phyloP scores from a whole-genome alignment of 1,140 invertebrate genomes.

The Zaprionus lachaisei region DNA sequence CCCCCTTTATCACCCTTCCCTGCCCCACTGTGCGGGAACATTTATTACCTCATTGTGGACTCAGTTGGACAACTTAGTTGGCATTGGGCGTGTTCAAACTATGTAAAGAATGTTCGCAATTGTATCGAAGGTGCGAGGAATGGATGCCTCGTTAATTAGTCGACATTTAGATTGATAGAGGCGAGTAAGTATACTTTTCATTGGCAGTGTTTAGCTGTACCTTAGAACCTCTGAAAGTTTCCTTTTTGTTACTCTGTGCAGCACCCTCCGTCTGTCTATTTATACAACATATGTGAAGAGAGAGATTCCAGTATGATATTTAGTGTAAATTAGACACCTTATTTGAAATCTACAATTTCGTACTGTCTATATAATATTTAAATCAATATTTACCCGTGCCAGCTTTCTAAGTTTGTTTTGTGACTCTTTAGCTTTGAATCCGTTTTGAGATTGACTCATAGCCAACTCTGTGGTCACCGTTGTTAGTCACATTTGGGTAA shows the following conservation, averaged over 20 bases:
- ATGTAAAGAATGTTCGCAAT: slow-evolving; percentile 4
- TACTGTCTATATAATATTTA: no score
- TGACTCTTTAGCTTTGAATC: slow-evolving; percentile 2
- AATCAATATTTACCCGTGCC: no score
- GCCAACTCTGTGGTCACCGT: background rate
- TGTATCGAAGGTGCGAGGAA: background rate
- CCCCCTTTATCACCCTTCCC: background rate
- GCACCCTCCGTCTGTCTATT: no score
- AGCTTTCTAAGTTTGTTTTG: background rate
- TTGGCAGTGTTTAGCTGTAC: background rate
- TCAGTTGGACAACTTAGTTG: slow-evolving; percentile 50
- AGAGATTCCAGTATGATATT: no score
- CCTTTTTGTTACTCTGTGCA: no score
- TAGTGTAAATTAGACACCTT: no score
- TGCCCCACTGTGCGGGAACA: background rate
- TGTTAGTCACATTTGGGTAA: slow-evolving; percentile 17
- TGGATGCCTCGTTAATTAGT: background rate
- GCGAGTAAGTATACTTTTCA: background rate
- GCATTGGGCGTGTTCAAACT: slow-evolving; percentile 3
- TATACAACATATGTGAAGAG: no score
- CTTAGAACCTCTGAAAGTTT: no score
- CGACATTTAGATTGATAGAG: background rate
- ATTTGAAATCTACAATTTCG: no score
- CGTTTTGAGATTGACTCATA: slow-evolving; percentile 23
- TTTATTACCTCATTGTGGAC: slow-evolving; percentile 74